phyloP scores from a whole-genome alignment of 2,888 invertebrate species.

The Phyto melanocephala region DNA sequence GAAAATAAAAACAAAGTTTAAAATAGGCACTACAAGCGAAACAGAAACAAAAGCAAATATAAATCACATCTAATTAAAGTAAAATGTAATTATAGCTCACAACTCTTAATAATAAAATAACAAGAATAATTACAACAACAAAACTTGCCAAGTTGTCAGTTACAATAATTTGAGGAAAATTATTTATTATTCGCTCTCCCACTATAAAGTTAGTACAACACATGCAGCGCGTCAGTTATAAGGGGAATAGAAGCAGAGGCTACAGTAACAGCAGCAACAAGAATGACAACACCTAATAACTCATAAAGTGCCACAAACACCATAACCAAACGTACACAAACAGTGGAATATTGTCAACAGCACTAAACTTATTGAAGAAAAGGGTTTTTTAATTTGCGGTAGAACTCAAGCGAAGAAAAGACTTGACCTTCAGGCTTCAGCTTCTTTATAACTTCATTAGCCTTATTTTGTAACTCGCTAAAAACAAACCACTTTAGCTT shows the following conservation, averaged over 20 bases:
- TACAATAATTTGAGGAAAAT: constrained; percentile 57
- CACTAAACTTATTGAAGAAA: neutral
- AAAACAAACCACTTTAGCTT: too few relatives aligned
- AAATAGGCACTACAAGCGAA: neutral
- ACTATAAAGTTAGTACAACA: neutral
- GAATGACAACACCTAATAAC: neutral
- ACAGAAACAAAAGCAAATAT: too few relatives aligned
- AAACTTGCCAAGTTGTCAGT: constrained; percentile 58
- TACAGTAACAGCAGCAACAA: neutral
- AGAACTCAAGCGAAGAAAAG: too few relatives aligned
- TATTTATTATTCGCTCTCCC: constrained; percentile 45
- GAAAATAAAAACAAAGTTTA: neutral
- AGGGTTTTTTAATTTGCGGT: neutral
- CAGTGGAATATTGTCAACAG: neutral
- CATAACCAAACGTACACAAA: neutral
- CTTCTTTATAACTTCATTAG: too few relatives aligned
- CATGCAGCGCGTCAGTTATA: neutral
- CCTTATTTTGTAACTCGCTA: too few relatives aligned
- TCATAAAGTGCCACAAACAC: neutral
- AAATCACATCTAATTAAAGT: constrained; percentile 60
- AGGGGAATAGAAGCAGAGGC: neutral
- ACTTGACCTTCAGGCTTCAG: too few relatives aligned
- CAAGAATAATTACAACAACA: constrained; percentile 1
- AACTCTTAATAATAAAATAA: constrained; percentile 32
- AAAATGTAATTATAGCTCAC: constrained; percentile 35